Evolutionary conservation across 1,140 invertebrate species (phyloP), one percentile per base, ranked within the genome.

Genomic region (Ericerus pela): DNA sequence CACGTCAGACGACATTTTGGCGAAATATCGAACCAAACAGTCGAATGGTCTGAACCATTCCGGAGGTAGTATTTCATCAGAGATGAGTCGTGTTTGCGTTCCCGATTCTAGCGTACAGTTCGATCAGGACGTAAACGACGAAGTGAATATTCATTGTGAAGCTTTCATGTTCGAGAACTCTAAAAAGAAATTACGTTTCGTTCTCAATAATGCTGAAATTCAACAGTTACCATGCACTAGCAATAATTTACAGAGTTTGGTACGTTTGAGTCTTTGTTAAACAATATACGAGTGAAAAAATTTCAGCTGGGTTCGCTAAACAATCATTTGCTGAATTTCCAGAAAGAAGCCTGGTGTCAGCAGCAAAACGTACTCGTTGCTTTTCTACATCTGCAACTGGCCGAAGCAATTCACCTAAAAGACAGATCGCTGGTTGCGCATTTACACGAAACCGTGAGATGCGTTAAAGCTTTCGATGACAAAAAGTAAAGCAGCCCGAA

Each of bases 1-100:
- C 69, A 80, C 79, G 33, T 80, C 85, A 12, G 92, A 96, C 66
- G 92, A 96, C 65, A 96, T 97, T 64, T 75, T 97, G 60, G 91
- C 88, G 24, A 96, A 96, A 66, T 97, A 97, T 69, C 75, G 92
- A 14, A 79, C 85, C 47, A 91, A 92, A 27, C 56, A 56, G n/a
- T 31, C n/a, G 6, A 54, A 53, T 30, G 26, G 26, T 30, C 28
- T 47, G n/a, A 55, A 14, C 53, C 18, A 20, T 14, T 37, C 36
- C 16, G 26, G 52, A 28, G 51, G 54, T 18, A 64, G 62, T 29
- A 58, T 24, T 27, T 24, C 8, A 10, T 10, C 30, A 8, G 54
- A 20, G 54, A 59, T 26, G 16, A 14, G 52, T 8, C 28, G 5
- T n/a, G 26, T n/a, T 12, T n/a, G n/a, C 4, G 53, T 22, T 3